These are phyloP conservation scores for Anthophora plumipes DNA, from an alignment of 2,888 invertebrate species.

Conservation along the genomic window DNA sequence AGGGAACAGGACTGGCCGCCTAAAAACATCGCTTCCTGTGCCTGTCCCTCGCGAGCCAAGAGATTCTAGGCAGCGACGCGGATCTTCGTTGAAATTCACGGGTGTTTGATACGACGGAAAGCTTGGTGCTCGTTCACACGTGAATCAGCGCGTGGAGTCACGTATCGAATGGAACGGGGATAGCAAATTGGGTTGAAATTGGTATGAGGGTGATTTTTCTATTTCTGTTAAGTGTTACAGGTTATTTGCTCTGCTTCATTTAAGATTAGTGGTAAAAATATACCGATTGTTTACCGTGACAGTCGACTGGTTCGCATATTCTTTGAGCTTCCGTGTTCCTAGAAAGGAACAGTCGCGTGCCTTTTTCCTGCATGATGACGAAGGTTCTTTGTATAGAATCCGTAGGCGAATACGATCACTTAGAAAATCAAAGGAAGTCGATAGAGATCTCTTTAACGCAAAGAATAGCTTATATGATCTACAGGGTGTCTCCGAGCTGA, in stretches of 20 bases:
- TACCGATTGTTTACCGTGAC: neutral
- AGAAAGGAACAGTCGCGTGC: neutral
- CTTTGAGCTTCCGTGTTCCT: conserved; percentile 30
- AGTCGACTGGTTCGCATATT: neutral
- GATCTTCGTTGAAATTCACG: conserved; percentile 66
- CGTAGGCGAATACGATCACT: conserved; percentile 18
- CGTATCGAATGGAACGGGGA: neutral
- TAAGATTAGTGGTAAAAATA: neutral
- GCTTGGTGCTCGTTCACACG: conserved; percentile 32
- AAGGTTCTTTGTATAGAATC: neutral
- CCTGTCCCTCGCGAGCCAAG: conserved; percentile 29
- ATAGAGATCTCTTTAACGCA: neutral
- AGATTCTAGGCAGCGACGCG: conserved; percentile 10
- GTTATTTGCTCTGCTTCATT: neutral
- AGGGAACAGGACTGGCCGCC: neutral
- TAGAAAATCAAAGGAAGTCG: conserved; percentile 33
- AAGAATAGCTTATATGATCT: neutral
- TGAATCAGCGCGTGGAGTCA: conserved; percentile 32
- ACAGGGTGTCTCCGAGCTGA: too few species aligned
- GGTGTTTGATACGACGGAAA: neutral
- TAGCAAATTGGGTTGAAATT: neutral
- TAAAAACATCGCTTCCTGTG: conserved; percentile 39
- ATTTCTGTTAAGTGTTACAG: neutral
- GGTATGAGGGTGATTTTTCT: neutral
- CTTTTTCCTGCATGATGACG: neutral